Percentiles rank a stretch among this genome's conserved stretches.
Evolutionary conservation across 2,888 invertebrate genomes (phyloP).

Genomic region (Conus canariensis): DNA sequence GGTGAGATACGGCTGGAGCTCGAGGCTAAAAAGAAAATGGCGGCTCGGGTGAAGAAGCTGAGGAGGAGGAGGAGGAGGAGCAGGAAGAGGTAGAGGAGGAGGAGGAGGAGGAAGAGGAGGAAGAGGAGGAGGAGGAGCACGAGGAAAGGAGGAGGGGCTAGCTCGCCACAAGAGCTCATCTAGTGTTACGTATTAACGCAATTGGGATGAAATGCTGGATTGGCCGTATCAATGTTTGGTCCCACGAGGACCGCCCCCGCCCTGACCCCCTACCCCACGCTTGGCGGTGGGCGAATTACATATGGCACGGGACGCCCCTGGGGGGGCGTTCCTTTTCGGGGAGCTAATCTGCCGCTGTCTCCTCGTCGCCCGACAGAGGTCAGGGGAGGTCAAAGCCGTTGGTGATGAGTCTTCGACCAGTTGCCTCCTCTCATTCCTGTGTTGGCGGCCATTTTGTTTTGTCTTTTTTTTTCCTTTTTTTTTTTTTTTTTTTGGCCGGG

Average conservation of each 20-base stretch:
- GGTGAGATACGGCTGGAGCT: constrained; percentile 24
- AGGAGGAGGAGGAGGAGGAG: background rate
- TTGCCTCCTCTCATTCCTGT: background rate
- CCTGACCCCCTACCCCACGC: constrained; percentile 28
- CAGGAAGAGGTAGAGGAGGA: background rate
- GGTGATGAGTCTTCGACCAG: constrained; percentile 31
- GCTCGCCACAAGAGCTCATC: background rate
- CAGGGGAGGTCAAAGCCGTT: constrained; percentile 35
- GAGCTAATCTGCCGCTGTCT: constrained; percentile 38
- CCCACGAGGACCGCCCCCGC: constrained; percentile 21
- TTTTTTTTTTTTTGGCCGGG: background rate
- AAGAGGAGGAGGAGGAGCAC: background rate
- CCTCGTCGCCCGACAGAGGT: constrained; percentile 20
- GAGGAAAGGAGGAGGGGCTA: background rate
- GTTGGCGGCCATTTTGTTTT: background rate
- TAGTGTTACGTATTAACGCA: constrained; percentile 40
- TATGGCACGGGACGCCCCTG: constrained; percentile 32
- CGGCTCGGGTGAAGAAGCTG: background rate
- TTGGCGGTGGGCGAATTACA: constrained; percentile 37
- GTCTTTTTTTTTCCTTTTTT: background rate
- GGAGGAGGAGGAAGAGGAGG: background rate
- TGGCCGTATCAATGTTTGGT: constrained; percentile 46
- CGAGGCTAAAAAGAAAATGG: constrained; percentile 6
- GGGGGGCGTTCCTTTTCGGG: constrained; percentile 16
- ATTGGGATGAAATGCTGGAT: constrained; percentile 41